Percentiles rank a stretch among this genome's conserved stretches.
phyloP scores from a whole-genome alignment of 2,888 invertebrate genomes.

The Eremobia ochroleuca region DNA sequence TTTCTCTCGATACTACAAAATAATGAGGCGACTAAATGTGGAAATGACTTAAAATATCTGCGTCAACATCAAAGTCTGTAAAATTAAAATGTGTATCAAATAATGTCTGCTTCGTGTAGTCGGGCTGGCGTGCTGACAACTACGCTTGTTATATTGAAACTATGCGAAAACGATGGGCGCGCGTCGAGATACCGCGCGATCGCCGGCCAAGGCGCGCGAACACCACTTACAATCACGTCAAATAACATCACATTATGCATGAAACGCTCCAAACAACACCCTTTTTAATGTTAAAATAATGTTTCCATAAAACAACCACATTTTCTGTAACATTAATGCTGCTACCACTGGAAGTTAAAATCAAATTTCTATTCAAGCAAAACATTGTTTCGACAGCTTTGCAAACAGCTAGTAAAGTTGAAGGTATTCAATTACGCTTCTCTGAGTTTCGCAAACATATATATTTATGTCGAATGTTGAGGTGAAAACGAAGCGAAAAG shows the following conservation, averaged over 20 bases:
- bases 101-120: constrained; percentile 35
- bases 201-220: constrained; percentile 6
- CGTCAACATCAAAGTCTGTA: constrained; percentile 18
- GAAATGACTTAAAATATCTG: constrained; percentile 29
- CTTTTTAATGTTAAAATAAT: constrained; percentile 34
- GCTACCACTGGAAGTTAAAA: constrained; percentile 69
- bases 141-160: constrained; percentile 68
- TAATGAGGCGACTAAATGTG: constrained; percentile 19
- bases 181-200: constrained; percentile 31
- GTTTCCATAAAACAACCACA: constrained; percentile 48
- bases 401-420: constrained; percentile 75
- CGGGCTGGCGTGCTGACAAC: constrained; percentile 42
- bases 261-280: constrained; percentile 10
- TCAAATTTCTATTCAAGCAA: constrained; percentile 71
- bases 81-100: constrained; percentile 41
- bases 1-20: constrained; percentile 1
- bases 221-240: constrained; percentile 41
- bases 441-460: constrained; percentile 70
- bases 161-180: constrained; percentile 56
- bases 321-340: constrained; percentile 63
- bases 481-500: constrained; percentile 48
- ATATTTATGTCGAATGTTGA: constrained; percentile 55
- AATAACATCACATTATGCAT: constrained; percentile 48
- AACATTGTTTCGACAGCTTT: constrained; percentile 76
- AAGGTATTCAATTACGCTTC: constrained; percentile 76